Evolutionary conservation across 2,888 invertebrate genomes (phyloP).

Genomic region (Parnassius smintheus): DNA sequence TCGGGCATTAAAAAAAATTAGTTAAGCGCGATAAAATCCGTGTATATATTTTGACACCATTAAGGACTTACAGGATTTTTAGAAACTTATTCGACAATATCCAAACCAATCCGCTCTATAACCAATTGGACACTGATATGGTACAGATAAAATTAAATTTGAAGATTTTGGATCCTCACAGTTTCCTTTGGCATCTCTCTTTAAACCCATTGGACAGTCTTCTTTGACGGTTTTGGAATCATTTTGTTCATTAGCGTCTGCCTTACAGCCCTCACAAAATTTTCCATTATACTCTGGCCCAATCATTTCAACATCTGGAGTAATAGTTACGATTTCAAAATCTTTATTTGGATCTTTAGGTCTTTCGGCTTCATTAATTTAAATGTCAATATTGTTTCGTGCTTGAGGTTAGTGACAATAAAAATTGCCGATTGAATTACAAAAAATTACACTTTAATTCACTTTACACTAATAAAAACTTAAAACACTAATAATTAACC

Average conservation of each 20-base stretch:
- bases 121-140: constrained; percentile 61
- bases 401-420: no score
- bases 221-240: constrained; percentile 22
- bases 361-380: constrained; percentile 23
- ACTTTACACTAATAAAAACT: no score
- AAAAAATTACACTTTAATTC: no score
- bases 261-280: constrained; percentile 36
- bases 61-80: constrained; percentile 10
- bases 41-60: no score
- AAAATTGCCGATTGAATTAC: no score
- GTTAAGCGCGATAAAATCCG: no score
- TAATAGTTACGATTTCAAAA: constrained; percentile 31
- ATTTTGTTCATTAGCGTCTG: constrained; percentile 29
- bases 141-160: constrained; percentile 56
- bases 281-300: constrained; percentile 59
- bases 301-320: constrained; percentile 62
- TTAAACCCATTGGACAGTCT: constrained; percentile 48
- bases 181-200: constrained; percentile 45
- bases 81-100: constrained; percentile 52
- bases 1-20: no score
- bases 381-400: constrained; percentile 33
- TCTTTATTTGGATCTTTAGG: constrained; percentile 22
- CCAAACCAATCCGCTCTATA: constrained; percentile 60
- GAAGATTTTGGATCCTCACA: constrained; percentile 44
- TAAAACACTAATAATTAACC: no score